Evolutionary conservation across 2,113 vertebrate species (phyloP).

Genomic region (Corynorhinus townsendii): DNA sequence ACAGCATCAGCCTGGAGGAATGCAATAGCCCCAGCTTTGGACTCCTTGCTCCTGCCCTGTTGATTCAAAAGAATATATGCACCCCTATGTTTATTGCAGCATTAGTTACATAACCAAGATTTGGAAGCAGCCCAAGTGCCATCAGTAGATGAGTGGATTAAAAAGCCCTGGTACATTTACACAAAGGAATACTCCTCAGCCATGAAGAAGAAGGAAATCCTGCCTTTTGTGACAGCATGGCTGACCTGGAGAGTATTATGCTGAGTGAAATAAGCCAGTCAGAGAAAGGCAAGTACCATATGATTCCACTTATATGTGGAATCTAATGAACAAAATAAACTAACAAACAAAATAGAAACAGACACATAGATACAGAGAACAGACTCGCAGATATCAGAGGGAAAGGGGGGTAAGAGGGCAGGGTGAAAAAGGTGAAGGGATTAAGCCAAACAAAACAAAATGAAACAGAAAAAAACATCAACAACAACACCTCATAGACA

Average conservation of each 20-base stretch:
- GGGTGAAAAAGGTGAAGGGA: background rate
- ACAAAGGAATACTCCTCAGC: too few relatives aligned
- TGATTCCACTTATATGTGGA: background rate
- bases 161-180: too few relatives aligned
- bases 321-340: background rate
- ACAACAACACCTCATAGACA: background rate
- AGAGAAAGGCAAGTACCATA: background rate
- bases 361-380: background rate
- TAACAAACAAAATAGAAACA: background rate
- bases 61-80: too few relatives aligned
- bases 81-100: too few relatives aligned
- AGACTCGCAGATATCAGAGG: background rate
- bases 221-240: background rate
- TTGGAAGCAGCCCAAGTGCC: too few relatives aligned
- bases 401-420: background rate
- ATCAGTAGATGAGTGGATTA: too few relatives aligned
- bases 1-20: too few relatives aligned
- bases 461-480: background rate
- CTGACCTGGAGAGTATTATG: background rate
- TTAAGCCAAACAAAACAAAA: background rate
- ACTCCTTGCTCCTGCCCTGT: too few relatives aligned
- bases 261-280: background rate
- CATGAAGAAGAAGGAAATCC: background rate
- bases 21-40: too few relatives aligned
- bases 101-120: too few relatives aligned